Evolutionary conservation across 2,797 vertebrate genomes (phyloP), one percentile per base, ranked within the genome.

Genomic region (Chrosomus eos): DNA sequence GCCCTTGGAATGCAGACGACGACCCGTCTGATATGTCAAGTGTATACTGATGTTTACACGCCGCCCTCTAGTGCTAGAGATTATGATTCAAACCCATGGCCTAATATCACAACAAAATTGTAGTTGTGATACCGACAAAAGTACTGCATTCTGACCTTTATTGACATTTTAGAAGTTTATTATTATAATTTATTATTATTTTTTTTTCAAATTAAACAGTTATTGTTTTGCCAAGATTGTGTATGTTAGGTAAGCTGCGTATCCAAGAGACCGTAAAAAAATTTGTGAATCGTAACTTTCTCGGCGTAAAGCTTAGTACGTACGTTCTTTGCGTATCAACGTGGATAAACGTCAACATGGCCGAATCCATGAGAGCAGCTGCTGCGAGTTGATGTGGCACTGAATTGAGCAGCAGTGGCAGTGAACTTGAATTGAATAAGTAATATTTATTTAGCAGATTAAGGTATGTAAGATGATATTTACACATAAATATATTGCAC

Each of bases 381-480:
- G 40, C n/a, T 19, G 31, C 4, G 83, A 87, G 89, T 87, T 88
- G 87, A 89, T 87, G 89, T 87, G 89, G 84, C 89, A 84, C 26
- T 67, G 16, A 43, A 58, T n/a, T n/a, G 19, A 62, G 9, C 5
- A 75, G 28, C 62, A 5, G 70, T n/a, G 77, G 43, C 73, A 14
- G 23, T 86, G 43, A 86, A 80, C 33, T 87, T 88, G 31, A 89
- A 26, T 74, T 33, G 14, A 40, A 68, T 60, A 51, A 36, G 21
- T 13, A 6, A 4, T 71, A 8, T 74, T 36, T 78, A 48, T 43
- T 75, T 51, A 6, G 5, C 1, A 60, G 21, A 70, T n/a, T 67
- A 38, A 62, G 89, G 87, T 89, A 87, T 72, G 89, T 87, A 71
- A 28, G 2, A 60, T 18, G 4, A 31, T 33, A 3, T 62, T 28